A percentile compares a stretch with the other conserved stretches of the same genome.
Evolutionary conservation across 1,140 invertebrate genomes (phyloP).

Genomic region (Drosophila serrata): DNA sequence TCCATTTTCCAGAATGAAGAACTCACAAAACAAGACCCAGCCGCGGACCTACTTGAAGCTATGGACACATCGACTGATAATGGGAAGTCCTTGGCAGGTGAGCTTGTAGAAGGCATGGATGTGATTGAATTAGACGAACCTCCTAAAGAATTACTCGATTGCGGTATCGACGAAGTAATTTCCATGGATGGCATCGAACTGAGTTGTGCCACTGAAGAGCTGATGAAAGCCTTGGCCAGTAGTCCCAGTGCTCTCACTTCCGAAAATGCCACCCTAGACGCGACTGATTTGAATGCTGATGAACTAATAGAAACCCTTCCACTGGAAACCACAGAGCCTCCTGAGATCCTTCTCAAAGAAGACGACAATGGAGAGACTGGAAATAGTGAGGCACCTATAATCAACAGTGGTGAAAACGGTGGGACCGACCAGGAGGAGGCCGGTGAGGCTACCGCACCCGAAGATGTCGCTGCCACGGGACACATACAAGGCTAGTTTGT

Average conservation of each 20-base stretch:
- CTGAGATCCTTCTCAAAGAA: constrained; percentile 15
- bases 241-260: not conserved
- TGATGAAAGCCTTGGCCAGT: constrained; percentile 12
- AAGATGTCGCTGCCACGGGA: not conserved
- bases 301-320: constrained; percentile 11
- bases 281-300: constrained; percentile 12
- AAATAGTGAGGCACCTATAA: not conserved
- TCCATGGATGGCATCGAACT: constrained; percentile 32
- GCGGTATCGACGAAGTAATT: constrained; percentile 15
- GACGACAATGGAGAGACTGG: not conserved
- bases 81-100: not conserved
- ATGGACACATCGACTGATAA: constrained; percentile 7
- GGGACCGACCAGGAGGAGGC: not conserved
- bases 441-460: not conserved
- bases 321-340: constrained; percentile 17
- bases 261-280: not conserved
- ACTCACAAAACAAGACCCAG: not conserved
- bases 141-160: constrained; percentile 24
- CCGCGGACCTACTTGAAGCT: not conserved
- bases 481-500: constrained; percentile 39
- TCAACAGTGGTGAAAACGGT: not conserved
- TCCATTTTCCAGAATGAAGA: not conserved
- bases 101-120: constrained; percentile 20
- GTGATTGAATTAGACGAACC: constrained; percentile 7
- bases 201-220: constrained; percentile 13